phyloP scores from a whole-genome alignment of 2,113 vertebrate species.

The Pica pica region DNA sequence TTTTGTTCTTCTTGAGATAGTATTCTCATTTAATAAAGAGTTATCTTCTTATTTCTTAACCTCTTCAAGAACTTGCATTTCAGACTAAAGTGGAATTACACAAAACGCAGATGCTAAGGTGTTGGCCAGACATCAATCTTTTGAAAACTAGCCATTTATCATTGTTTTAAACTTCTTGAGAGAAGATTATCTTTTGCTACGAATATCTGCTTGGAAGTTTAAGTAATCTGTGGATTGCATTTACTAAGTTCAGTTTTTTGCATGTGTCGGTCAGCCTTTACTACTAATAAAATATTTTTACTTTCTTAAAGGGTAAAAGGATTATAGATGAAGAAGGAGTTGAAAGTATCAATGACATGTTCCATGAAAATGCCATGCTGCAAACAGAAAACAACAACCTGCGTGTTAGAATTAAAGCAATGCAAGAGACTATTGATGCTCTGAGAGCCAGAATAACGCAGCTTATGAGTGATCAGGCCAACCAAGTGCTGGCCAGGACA shows the following conservation, averaged over 20 bases:
- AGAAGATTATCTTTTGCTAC: not conserved
- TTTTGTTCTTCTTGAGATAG: not conserved
- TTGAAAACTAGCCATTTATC: not conserved
- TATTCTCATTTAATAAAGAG: not conserved
- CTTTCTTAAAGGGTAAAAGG: conserved; percentile 85
- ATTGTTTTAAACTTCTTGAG: not conserved
- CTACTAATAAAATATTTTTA: not conserved
- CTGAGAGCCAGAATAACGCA: conserved; percentile 87
- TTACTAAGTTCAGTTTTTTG: not conserved
- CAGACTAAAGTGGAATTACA: not conserved
- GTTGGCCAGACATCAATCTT: not conserved
- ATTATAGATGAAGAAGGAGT: conserved; percentile 92
- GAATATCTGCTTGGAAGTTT: not conserved
- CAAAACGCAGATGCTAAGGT: not conserved
- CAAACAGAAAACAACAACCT: conserved; percentile 96
- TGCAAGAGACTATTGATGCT: conserved; percentile 94
- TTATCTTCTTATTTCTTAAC: not conserved
- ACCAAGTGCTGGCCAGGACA: conserved; percentile 84
- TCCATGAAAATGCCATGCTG: conserved; percentile 96
- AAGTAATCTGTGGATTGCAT: not conserved
- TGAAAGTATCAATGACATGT: conserved; percentile 96
- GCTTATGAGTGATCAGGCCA: conserved; percentile 89
- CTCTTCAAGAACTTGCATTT: not conserved
- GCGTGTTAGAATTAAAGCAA: conserved; percentile 93
- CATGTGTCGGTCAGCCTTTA: not conserved